A percentile compares a stretch with the other conserved stretches of the same genome.
These are phyloP conservation scores for Carterocephalus palaemon DNA, from an alignment of 2,888 invertebrate genomes.

Conservation along the genomic window DNA sequence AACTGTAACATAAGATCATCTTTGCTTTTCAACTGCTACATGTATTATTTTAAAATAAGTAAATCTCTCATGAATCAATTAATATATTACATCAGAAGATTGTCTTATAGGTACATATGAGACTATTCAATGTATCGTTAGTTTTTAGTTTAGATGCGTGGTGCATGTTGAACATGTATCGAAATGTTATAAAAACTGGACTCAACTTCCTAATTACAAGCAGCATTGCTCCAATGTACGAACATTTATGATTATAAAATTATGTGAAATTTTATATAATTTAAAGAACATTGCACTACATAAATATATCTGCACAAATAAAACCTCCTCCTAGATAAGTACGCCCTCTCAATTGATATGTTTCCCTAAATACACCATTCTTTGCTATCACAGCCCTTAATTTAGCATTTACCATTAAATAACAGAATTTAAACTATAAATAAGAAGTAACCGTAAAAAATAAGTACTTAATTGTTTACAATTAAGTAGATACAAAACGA, in stretches of 20 bases:
- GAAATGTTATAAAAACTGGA: conserved; percentile 3
- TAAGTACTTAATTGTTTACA: conserved; percentile 47
- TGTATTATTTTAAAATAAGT: too few species aligned
- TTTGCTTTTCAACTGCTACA: conserved; percentile 2
- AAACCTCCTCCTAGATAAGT: conserved; percentile 19
- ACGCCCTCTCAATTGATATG: conserved; percentile 44
- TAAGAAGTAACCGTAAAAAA: conserved; percentile 43
- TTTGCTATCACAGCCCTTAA: conserved; percentile 71
- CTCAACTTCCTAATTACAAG: neutral
- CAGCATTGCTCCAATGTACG: neutral
- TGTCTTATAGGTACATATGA: too few species aligned
- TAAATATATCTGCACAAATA: conserved; percentile 1
- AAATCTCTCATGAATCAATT: too few species aligned
- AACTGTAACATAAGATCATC: conserved; percentile 7
- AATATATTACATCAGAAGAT: too few species aligned
- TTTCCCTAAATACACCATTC: conserved; percentile 61
- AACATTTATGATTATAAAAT: neutral
- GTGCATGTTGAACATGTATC: neutral
- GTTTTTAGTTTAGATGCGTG: neutral
- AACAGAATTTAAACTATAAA: conserved; percentile 63
- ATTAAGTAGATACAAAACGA: conserved; percentile 29
- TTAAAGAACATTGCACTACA: conserved; percentile 13
- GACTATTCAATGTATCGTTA: too few species aligned
- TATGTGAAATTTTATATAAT: conserved; percentile 10
- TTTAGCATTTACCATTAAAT: conserved; percentile 59